phyloP scores from a whole-genome alignment of 1,140 invertebrate genomes.

The Drosophila asahinai region DNA sequence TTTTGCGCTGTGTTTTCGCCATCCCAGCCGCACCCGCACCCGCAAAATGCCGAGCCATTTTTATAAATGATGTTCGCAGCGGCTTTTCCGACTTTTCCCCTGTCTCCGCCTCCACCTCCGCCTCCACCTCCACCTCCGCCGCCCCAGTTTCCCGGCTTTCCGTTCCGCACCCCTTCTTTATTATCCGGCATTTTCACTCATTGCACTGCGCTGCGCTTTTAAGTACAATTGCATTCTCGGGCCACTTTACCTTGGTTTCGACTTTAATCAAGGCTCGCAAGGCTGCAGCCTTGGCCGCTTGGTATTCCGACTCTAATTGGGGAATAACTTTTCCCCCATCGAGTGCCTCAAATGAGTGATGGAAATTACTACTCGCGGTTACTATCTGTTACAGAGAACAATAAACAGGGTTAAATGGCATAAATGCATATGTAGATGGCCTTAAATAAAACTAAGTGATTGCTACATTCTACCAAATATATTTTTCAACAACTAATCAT shows the following conservation, averaged over 20 bases:
- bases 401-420: no score
- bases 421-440: no score
- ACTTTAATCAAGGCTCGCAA: slow-evolving; percentile 71
- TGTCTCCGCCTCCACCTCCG: no score
- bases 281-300: slow-evolving; percentile 41
- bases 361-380: neutral
- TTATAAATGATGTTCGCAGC: slow-evolving; percentile 73
- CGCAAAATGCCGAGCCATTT: slow-evolving; percentile 70
- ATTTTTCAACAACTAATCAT: no score
- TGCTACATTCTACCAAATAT: no score
- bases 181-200: slow-evolving; percentile 57
- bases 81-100: slow-evolving; percentile 40
- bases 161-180: slow-evolving; percentile 15
- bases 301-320: slow-evolving; percentile 26
- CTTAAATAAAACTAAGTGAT: no score
- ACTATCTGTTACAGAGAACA: neutral
- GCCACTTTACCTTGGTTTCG: slow-evolving; percentile 53
- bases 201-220: slow-evolving; percentile 39
- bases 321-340: slow-evolving; percentile 18
- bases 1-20: slow-evolving; percentile 56
- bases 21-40: slow-evolving; percentile 22
- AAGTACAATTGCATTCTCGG: slow-evolving; percentile 65
- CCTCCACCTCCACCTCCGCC: no score
- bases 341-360: slow-evolving; percentile 7
- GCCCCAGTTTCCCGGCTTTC: neutral